Base-by-base conservation (phyloP, 2,113 vertebrate genomes). In the Melanerpes formicivorus region DNA sequence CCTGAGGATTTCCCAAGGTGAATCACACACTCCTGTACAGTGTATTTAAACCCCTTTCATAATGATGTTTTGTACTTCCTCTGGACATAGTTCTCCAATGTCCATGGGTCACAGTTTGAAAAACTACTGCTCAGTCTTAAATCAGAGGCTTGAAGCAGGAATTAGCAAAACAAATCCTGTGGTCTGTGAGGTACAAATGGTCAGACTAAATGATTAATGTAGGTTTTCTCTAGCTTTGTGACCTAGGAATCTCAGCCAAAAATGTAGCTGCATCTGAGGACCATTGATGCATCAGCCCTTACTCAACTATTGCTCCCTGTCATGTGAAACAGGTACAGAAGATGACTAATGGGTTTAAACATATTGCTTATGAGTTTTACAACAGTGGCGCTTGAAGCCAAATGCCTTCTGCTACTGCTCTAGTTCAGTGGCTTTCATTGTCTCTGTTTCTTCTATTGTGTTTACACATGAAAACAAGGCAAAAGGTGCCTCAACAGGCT, bases 341-440 rank as follows among this genome's bases (percentile, higher is more conserved):
- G 93, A 83, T 87, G 87, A 77, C 72, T 94, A 77, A 90, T 85
- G 93, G 52, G 13, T 90, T 95, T 84, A 92, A 80, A 75, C 71
- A 21, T 74, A 73, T 44, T 95, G 64, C 92, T 92, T 89, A 65
- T 30, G 85, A 64, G 37, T 89, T 92, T 90, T 90, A 77, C 60
- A 77, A 72, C 60, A 29, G 46, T 60, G 67, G 18, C 0, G 23
- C 91, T 72, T 80, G 52, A 80, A 87, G 93, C 78, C 74, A 92
- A 87, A 95, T 71, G 72, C 34, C 48, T 83, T 92, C 73, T 94
- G 70, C 79, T 67, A 27, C 90, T 78, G 16, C 82, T 76, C 77
- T 95, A 83, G 63, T 93, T 80, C 72, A 93, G 60, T 85, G 80
- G 75, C 66, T 96, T 93, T 93, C 62, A 92, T 83, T 80, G 62